phyloP scores from a whole-genome alignment of 2,113 vertebrate genomes.

The Patagioenas fasciata region DNA sequence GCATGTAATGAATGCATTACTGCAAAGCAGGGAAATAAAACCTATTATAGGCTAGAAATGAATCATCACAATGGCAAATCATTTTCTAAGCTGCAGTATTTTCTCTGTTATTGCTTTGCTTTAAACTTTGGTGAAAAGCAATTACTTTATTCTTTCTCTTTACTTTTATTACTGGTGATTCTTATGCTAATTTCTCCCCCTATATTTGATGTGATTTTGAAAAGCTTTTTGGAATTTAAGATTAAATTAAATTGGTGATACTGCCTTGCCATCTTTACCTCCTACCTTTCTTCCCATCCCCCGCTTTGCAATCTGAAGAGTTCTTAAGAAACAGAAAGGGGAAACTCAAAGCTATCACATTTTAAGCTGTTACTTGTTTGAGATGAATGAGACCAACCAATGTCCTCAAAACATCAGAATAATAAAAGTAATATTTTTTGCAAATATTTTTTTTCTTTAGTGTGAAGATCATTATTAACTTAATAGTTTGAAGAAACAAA shows the following conservation, averaged over 20 bases:
- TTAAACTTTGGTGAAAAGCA: slow-evolving; percentile 66
- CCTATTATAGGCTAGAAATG: slow-evolving; percentile 71
- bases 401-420: not conserved
- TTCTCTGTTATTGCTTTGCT: slow-evolving; percentile 70
- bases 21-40: slow-evolving; percentile 65
- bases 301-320: not conserved
- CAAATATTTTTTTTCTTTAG: not conserved
- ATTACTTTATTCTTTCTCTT: slow-evolving; percentile 65
- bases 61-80: slow-evolving; percentile 66
- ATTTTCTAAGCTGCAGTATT: slow-evolving; percentile 64
- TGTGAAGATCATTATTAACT: not conserved
- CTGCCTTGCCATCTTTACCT: not conserved
- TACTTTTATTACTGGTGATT: slow-evolving; percentile 67
- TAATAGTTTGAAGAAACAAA: not conserved
- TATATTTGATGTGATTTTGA: slow-evolving; percentile 52
- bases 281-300: not conserved
- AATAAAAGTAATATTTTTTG: not conserved
- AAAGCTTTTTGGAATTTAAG: slow-evolving; percentile 20
- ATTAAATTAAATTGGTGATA: slow-evolving; percentile 7
- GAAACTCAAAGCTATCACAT: not conserved
- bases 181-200: slow-evolving; percentile 49
- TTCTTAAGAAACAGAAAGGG: not conserved
- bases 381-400: not conserved
- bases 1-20: slow-evolving; percentile 74
- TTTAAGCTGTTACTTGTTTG: not conserved